Conservation (phyloP, 1,140 invertebrate genomes). For the Drosophila varians region DNA sequence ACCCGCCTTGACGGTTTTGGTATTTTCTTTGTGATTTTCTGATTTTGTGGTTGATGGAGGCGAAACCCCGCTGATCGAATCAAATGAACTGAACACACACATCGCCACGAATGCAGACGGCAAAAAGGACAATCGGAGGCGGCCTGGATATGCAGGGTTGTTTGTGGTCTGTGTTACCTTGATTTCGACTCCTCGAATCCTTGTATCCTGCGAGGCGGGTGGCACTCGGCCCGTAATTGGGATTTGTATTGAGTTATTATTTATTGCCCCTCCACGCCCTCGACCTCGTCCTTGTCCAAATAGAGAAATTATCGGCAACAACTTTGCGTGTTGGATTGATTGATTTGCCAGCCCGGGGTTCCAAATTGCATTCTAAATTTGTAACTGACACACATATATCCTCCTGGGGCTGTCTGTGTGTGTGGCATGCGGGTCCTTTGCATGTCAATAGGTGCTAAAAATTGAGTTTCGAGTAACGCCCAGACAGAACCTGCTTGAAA, state of each 20-base stretch:
- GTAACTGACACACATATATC: constrained; percentile 23
- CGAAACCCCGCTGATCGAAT: constrained; percentile 83
- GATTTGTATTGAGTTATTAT: constrained; percentile 83
- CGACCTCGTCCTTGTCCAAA: constrained; percentile 55
- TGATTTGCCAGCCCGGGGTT: constrained; percentile 57
- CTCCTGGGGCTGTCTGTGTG: constrained; percentile 9
- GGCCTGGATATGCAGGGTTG: constrained; percentile 62
- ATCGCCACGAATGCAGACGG: constrained; percentile 41
- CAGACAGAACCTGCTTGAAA: constrained; percentile 61
- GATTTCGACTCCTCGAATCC: constrained; percentile 15
- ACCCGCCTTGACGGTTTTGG: constrained; percentile 31
- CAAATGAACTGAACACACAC: constrained; percentile 75
- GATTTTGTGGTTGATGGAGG: constrained; percentile 63
- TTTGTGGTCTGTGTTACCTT: constrained; percentile 39
- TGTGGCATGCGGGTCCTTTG: constrained; percentile 61
- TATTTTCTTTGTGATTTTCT: neutral
- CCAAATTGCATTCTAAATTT: constrained; percentile 44
- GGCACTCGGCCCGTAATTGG: constrained; percentile 77
- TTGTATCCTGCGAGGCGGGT: constrained; percentile 61
- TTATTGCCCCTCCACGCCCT: constrained; percentile 57
- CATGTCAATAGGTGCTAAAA: constrained; percentile 82
- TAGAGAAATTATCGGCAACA: constrained; percentile 77
- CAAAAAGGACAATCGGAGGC: constrained; percentile 71
- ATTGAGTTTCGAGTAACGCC: constrained; percentile 59
- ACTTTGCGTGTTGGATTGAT: constrained; percentile 80